phyloP scores from a whole-genome alignment of 2,797 vertebrate genomes.

The Clarias laeviceps region DNA sequence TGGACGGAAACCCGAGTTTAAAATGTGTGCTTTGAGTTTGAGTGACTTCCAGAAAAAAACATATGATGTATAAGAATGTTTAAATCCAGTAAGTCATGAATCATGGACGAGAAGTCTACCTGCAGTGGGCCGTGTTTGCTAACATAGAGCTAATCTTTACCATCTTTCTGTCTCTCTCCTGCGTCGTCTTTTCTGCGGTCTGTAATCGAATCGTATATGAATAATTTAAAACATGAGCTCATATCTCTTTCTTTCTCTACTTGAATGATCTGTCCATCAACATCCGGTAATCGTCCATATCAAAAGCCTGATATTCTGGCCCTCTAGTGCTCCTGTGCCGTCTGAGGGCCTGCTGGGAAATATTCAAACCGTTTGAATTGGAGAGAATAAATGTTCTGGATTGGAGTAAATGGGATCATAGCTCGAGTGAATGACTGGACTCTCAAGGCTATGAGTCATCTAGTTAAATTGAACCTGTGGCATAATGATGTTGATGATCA shows the following conservation, averaged over 20 bases:
- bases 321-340: conserved; percentile 26
- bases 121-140: background rate
- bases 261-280: conserved; percentile 29
- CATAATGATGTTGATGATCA: conserved; percentile 38
- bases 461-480: conserved; percentile 10
- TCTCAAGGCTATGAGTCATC: conserved; percentile 33
- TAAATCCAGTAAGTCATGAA: background rate
- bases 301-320: conserved; percentile 44
- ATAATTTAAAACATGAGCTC: conserved; percentile 43
- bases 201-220: conserved; percentile 30
- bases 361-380: conserved; percentile 45
- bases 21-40: background rate
- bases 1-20: background rate
- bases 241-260: conserved; percentile 2
- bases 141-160: background rate
- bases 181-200: conserved; percentile 16
- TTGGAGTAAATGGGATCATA: conserved; percentile 31
- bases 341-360: conserved; percentile 45
- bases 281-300: conserved; percentile 32
- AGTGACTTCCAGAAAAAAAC: background rate
- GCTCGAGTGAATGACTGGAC: conserved; percentile 13
- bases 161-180: conserved; percentile 25
- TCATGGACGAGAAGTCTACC: background rate
- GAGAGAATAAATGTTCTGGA: conserved; percentile 37
- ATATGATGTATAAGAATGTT: background rate